Evolutionary conservation across 2,797 vertebrate genomes (phyloP).

Genomic region (Coregonus ussuriensis): DNA sequence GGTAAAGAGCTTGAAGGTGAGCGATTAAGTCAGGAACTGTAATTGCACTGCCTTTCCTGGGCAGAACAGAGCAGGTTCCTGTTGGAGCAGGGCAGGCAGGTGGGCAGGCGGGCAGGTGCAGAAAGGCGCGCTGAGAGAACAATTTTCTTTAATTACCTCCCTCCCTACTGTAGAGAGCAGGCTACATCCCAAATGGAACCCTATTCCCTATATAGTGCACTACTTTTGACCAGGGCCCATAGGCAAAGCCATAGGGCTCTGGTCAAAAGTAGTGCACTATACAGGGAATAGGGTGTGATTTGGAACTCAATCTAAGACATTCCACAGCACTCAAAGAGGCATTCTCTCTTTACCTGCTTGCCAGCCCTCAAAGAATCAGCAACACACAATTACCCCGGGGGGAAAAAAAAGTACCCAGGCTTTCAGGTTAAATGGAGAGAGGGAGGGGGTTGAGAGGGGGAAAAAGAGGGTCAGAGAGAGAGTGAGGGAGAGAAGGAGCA

Average conservation of each 20-base stretch:
- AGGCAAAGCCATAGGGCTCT: too few species aligned
- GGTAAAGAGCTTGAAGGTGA: conserved; percentile 57
- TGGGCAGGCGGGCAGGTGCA: conserved; percentile 46
- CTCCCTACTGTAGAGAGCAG: conserved; percentile 44
- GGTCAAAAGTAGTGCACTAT: not conserved
- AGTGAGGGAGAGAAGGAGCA: conserved; percentile 24
- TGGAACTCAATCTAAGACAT: conserved; percentile 36
- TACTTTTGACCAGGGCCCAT: too few species aligned
- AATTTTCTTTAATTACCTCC: conserved; percentile 73
- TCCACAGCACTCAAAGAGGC: conserved; percentile 41
- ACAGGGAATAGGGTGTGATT: conserved; percentile 6
- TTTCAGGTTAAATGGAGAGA: conserved; percentile 30
- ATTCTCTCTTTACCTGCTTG: conserved; percentile 54
- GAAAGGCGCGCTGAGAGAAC: conserved; percentile 58
- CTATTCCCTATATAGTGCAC: not conserved
- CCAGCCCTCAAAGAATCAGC: conserved; percentile 58
- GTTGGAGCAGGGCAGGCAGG: conserved; percentile 56
- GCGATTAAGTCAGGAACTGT: conserved; percentile 64
- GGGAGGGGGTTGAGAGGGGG: not conserved
- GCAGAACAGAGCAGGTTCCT: conserved; percentile 68
- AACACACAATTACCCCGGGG: conserved; percentile 59
- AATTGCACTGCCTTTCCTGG: conserved; percentile 69
- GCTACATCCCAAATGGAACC: not conserved
- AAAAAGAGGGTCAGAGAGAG: conserved; percentile 22
- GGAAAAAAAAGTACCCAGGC: conserved; percentile 44